phyloP scores from a whole-genome alignment of 2,797 vertebrate genomes.

The Crenichthys baileyi region DNA sequence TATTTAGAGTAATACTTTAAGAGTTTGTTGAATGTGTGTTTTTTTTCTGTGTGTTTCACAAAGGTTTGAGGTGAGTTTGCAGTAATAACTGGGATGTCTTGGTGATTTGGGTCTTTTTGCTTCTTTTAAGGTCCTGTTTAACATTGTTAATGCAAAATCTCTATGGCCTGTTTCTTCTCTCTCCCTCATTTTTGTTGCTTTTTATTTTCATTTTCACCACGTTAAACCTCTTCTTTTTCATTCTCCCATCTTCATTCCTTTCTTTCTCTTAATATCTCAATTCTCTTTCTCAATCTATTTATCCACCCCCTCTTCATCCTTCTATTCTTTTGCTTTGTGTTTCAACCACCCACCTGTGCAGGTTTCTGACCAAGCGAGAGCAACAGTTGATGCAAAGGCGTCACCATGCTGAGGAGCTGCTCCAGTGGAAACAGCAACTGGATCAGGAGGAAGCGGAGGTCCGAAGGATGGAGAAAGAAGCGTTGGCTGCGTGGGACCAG shows the following conservation, averaged over 20 bases:
- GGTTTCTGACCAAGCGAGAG: slow-evolving; percentile 96
- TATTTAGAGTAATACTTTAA: slow-evolving; percentile 40
- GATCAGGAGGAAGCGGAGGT: slow-evolving; percentile 95
- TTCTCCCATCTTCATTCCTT: slow-evolving; percentile 14
- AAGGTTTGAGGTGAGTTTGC: slow-evolving; percentile 64
- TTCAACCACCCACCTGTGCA: slow-evolving; percentile 57
- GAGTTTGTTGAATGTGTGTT: slow-evolving; percentile 56
- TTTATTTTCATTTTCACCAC: background rate
- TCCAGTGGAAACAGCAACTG: slow-evolving; percentile 93
- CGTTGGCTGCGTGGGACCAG: slow-evolving; percentile 90
- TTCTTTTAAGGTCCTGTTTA: slow-evolving; percentile 36
- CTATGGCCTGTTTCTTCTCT: slow-evolving; percentile 40
- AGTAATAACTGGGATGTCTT: slow-evolving; percentile 42
- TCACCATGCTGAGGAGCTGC: slow-evolving; percentile 90
- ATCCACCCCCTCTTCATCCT: slow-evolving; percentile 19
- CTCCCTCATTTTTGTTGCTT: slow-evolving; percentile 12
- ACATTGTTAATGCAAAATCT: slow-evolving; percentile 37
- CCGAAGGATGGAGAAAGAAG: slow-evolving; percentile 90
- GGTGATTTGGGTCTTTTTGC: slow-evolving; percentile 54
- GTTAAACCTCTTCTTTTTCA: background rate
- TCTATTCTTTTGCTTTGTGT: slow-evolving; percentile 25
- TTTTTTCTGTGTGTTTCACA: slow-evolving; percentile 30
- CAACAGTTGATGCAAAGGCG: slow-evolving; percentile 94
- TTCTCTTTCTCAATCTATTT: slow-evolving; percentile 5
- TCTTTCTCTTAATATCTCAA: background rate